Base-by-base conservation (phyloP, 2,888 invertebrate species). In the Aplocera efformata region DNA sequence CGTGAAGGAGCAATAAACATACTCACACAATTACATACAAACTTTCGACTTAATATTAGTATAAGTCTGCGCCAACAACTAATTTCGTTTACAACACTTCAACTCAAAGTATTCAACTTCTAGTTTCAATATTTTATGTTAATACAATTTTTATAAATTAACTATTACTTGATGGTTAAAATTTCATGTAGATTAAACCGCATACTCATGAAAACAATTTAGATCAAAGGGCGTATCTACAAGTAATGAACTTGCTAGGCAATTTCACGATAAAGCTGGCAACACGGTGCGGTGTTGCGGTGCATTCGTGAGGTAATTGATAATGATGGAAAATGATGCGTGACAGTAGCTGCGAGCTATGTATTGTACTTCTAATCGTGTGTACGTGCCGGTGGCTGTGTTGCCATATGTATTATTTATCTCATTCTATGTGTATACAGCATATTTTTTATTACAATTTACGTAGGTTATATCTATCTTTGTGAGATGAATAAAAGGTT, bases 311-410 rank as follows among this genome's bases (percentile, higher is more conserved):
- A 53, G 48, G 72, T 83, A 85, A 85, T 85, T 83, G 82, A 75
- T 85, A 86, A 86, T 86, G 67, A 79, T 68, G 72, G 74, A 78
- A 79, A 84, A 85, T 84, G 78, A 82, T 74, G 75, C 85, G 72
- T 84, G 81, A 77, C 83, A 82, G 82, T 77, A 80, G 84, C 83
- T 79, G 72, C 71, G 63, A 81, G 84, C 81, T 66, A 65, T 71
- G 70, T 75, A 67, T 58, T 72, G 69, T 63, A 65, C 65, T 68
- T 65, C 50, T 72, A 74, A 72, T 72, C 63, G 67, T 53, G 63
- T 63, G 56, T 60, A 63, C 65, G 60, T 68, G 56, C 59, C 47
- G 56, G 53, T 56, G 42, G 45, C 28, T 20, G 60, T 56, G 65
- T 71, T 72, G 63, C 70, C 58, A 58, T 35, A 20, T 45, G 28